Percentiles rank a stretch among this genome's conserved stretches.
phyloP scores from a whole-genome alignment of 2,113 vertebrate species.

The Percina caprodes region DNA sequence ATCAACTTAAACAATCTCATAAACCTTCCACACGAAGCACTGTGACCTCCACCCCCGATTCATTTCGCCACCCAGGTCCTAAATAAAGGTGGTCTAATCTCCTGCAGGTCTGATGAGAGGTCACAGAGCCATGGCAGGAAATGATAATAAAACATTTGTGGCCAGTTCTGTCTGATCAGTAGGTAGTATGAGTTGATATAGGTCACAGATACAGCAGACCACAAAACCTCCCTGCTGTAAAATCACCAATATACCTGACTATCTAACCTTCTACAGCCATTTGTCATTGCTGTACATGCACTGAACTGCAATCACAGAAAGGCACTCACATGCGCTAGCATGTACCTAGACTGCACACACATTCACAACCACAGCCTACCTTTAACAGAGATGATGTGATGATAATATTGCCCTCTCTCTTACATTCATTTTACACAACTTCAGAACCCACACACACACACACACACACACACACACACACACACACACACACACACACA shows the following conservation, averaged over 20 bases:
- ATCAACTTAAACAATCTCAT: conserved; percentile 60
- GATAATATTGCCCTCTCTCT: conserved; percentile 24
- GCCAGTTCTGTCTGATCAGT: conserved; percentile 49
- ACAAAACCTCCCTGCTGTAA: conserved; percentile 36
- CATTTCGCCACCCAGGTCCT: conserved; percentile 43
- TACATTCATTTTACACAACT: conserved; percentile 35
- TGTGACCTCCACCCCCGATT: conserved; percentile 60
- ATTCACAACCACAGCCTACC: conserved; percentile 12
- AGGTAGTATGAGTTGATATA: conserved; percentile 49
- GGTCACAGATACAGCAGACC: conserved; percentile 48
- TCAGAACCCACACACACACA: conserved; percentile 9
- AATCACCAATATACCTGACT: conserved; percentile 46
- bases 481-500: background rate
- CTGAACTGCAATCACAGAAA: conserved; percentile 1
- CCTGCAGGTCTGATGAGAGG: conserved; percentile 59
- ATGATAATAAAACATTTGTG: conserved; percentile 69
- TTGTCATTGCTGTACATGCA: conserved; percentile 52
- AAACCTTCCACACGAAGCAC: conserved; percentile 52
- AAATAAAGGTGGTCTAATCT: conserved; percentile 71
- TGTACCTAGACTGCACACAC: conserved; percentile 6
- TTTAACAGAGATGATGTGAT: conserved; percentile 16
- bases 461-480: background rate
- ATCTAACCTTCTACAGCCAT: conserved; percentile 27
- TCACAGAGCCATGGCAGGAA: conserved; percentile 69
- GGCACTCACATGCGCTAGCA: conserved; percentile 4